Percentiles rank a stretch among this genome's conserved stretches.
Conservation (phyloP, 2,888 invertebrate genomes). For the Napeogenes sylphis region DNA sequence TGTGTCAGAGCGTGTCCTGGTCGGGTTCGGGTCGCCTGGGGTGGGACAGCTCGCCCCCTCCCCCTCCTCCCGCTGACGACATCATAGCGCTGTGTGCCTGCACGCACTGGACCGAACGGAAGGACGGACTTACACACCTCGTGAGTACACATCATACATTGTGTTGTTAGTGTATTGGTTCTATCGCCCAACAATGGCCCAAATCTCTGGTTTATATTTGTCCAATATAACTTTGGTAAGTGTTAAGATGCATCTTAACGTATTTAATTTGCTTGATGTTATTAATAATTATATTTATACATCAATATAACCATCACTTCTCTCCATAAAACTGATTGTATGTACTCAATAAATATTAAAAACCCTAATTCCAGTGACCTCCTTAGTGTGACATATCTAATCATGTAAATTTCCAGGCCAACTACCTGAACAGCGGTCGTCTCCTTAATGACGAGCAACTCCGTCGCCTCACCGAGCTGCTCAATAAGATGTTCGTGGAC, state of each 20-base stretch:
- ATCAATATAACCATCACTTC: no score
- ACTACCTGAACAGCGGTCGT: slow-evolving; percentile 83
- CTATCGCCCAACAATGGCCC: no score
- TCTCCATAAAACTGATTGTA: no score
- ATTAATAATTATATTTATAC: no score
- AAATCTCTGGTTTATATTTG: no score
- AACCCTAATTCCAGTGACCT: no score
- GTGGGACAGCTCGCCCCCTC: slow-evolving; percentile 66
- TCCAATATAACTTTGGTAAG: no score
- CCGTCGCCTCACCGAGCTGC: slow-evolving; percentile 92
- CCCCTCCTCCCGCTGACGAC: slow-evolving; percentile 79
- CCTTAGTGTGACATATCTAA: no score
- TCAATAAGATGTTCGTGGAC: slow-evolving; percentile 98
- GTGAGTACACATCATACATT: slow-evolving; percentile 65
- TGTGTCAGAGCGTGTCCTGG: slow-evolving; percentile 86
- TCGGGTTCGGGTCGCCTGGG: slow-evolving; percentile 88
- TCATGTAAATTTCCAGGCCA: slow-evolving; percentile 64
- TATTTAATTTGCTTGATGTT: no score
- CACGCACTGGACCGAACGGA: slow-evolving; percentile 95
- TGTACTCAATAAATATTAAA: neutral
- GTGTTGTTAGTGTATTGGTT: no score
- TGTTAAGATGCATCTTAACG: no score
- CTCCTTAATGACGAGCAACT: slow-evolving; percentile 83
- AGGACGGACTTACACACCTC: slow-evolving; percentile 92
- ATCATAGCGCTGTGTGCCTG: slow-evolving; percentile 92